Evolutionary conservation across 2,888 invertebrate genomes (phyloP), one percentile per base, ranked within the genome.

Genomic region (Euclidia mi): DNA sequence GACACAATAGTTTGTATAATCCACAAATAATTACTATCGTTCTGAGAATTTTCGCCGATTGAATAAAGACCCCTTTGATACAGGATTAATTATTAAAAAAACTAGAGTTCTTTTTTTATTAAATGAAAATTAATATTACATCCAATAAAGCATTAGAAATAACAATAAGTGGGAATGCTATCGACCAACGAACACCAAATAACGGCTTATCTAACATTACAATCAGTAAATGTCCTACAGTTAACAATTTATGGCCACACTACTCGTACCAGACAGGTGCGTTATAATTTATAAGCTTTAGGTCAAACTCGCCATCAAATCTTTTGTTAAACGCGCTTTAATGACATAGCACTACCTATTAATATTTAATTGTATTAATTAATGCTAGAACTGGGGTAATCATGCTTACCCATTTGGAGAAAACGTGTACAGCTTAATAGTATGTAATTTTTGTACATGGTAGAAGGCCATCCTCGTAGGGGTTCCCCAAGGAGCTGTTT

Each of bases 281-380:
- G 51, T 66, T 61, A 71, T 68, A 68, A 68, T 66, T 43, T 49
- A 71, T 65, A 53, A 57, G 57, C 61, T 43, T 25, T 40, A 56
- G 68, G 71, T 66, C 67, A 69, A 45, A 35, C 53, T 42, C 53
- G 62, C 70, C 47, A 71, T 71, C 57, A 66, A 69, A 69, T 56
- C 57, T 62, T 57, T 66, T 62, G 56, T 58, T 67, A 52, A 62
- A 66, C 62, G 62, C 57, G 53, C 65, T 55, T 47, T 47, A 47
- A 47, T 40, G 31, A 40, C 17, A 3, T 29, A n/a, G 11, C 6
- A 10, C 29, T 18, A 38, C 25, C 46, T 29, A 46, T 45, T 46
- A 28, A 38, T 32, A 25, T 34, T 49, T 34, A 31, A 41, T 41
- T 20, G 14, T 49, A 34, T 28, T 41, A 37, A 46, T 46, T 29